phyloP scores from a whole-genome alignment of 2,113 vertebrate species.

The Chloropsis cyanopogon region DNA sequence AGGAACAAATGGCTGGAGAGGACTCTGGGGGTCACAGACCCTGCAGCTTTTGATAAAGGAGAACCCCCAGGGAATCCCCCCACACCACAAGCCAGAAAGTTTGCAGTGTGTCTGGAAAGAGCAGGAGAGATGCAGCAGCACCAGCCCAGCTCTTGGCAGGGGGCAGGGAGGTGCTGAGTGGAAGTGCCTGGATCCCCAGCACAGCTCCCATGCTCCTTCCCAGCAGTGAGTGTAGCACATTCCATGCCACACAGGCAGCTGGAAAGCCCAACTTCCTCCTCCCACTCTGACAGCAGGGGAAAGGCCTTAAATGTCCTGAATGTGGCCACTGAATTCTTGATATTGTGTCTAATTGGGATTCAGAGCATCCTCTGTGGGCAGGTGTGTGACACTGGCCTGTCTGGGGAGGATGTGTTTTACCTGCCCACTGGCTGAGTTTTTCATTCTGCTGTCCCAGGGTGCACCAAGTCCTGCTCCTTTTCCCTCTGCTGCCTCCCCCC shows the following conservation, averaged over 20 bases:
- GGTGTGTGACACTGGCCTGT: neutral
- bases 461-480: neutral
- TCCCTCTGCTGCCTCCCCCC: neutral
- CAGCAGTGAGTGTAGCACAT: rapidly evolving
- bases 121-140: neutral
- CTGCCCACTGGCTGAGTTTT: neutral
- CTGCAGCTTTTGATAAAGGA: neutral
- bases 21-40: neutral
- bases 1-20: neutral
- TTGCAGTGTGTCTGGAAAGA: neutral
- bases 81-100: neutral
- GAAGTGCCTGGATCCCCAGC: neutral
- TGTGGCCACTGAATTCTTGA: neutral
- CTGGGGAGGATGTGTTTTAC: neutral
- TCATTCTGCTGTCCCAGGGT: neutral
- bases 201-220: neutral
- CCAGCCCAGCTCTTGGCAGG: neutral
- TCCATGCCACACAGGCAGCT: neutral
- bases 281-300: neutral
- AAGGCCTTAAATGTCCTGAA: neutral
- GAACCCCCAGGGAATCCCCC: neutral
- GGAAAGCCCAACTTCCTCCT: neutral
- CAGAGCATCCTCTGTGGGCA: neutral
- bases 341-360: neutral
- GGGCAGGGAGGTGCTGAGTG: neutral